Evolutionary conservation across 1,140 invertebrate species (phyloP).

Genomic region (Bombus superbus): DNA sequence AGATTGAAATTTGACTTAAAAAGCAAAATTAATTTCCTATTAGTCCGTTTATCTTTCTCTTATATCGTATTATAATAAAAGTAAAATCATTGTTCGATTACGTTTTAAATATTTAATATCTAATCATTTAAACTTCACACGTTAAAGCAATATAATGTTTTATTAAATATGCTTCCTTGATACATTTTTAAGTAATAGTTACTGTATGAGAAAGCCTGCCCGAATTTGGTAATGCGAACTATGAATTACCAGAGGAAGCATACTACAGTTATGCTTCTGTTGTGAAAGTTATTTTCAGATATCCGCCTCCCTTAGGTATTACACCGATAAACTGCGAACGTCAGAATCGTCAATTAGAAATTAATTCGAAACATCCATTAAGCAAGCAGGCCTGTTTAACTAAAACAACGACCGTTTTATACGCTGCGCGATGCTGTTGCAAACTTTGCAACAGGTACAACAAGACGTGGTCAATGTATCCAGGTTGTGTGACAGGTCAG

Average conservation of each 20-base stretch:
- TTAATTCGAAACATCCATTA: conserved; percentile 52
- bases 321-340: not conserved
- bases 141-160: not conserved
- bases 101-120: not conserved
- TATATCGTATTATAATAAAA: no score
- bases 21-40: no score
- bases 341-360: conserved; percentile 31
- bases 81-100: no score
- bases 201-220: not conserved
- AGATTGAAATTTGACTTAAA: no score
- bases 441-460: conserved; percentile 67
- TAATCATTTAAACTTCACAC: not conserved
- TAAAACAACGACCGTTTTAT: not conserved
- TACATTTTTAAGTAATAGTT: not conserved
- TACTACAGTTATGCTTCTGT: not conserved
- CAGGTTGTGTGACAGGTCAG: conserved; percentile 46
- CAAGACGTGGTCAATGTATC: conserved; percentile 35
- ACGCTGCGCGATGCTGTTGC: conserved; percentile 22
- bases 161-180: not conserved
- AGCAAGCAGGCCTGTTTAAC: conserved; percentile 7
- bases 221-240: not conserved
- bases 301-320: not conserved
- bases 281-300: not conserved
- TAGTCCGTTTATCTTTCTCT: no score
- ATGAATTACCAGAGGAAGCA: not conserved